These are phyloP conservation scores for Formica selysi DNA, from an alignment of 1,140 invertebrate genomes.

Conservation along the genomic window DNA sequence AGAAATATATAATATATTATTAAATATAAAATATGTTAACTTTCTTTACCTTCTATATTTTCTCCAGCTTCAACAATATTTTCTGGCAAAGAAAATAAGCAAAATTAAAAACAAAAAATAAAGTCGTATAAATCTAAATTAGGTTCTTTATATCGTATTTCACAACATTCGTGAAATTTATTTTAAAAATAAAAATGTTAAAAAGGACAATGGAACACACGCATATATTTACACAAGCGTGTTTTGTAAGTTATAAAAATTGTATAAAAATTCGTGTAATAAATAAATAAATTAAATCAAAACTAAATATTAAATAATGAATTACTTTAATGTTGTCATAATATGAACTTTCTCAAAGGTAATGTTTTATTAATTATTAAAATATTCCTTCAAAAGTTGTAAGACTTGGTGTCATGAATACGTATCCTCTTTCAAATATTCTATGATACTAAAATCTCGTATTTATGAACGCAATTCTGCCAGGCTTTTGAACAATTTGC, in stretches of 20 bases:
- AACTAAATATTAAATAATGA: neutral
- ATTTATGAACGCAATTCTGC: neutral
- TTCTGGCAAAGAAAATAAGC: no score
- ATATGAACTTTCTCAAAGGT: neutral
- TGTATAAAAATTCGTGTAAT: neutral
- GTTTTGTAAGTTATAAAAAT: neutral
- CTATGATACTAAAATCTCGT: neutral
- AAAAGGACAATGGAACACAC: neutral
- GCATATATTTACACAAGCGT: neutral
- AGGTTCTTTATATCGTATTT: no score
- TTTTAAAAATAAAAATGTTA: neutral
- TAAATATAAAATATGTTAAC: no score
- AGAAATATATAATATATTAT: no score
- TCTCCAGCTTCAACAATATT: neutral
- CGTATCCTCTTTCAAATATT: constrained; percentile 4
- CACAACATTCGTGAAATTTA: neutral
- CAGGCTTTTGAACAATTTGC: constrained; percentile 2
- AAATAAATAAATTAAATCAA: neutral
- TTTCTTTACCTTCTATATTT: no score
- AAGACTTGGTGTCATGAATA: neutral
- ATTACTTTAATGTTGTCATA: neutral
- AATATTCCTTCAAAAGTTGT: neutral
- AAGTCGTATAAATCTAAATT: neutral
- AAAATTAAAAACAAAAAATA: neutral
- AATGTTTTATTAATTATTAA: neutral